phyloP scores from a whole-genome alignment of 2,888 invertebrate species.

The Caenorhabditis sp. region DNA sequence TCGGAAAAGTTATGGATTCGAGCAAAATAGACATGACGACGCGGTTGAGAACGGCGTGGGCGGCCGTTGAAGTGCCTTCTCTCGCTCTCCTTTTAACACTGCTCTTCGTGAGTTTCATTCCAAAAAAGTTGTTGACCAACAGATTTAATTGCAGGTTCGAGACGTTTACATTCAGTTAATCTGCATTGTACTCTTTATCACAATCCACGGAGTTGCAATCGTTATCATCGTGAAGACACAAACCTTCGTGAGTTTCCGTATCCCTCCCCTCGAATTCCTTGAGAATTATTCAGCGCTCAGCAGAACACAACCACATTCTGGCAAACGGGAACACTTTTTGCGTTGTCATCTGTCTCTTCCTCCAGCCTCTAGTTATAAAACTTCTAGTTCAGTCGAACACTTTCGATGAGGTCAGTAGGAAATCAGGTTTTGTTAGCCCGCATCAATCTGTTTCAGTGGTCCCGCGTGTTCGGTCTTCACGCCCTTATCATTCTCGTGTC shows the following conservation, averaged over 20 bases:
- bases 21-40: slow-evolving; percentile 48
- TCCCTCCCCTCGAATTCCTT: not conserved
- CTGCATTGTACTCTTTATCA: slow-evolving; percentile 55
- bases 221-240: slow-evolving; percentile 58
- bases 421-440: too few relatives aligned
- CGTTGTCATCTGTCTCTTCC: slow-evolving; percentile 55
- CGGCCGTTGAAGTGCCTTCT: slow-evolving; percentile 30
- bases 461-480: slow-evolving; percentile 38
- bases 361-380: slow-evolving; percentile 50
- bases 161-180: slow-evolving; percentile 31
- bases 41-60: slow-evolving; percentile 38
- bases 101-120: slow-evolving; percentile 51
- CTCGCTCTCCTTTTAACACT: slow-evolving; percentile 19
- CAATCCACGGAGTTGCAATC: slow-evolving; percentile 61
- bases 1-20: slow-evolving; percentile 55
- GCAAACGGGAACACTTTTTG: slow-evolving; percentile 63
- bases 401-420: slow-evolving; percentile 50
- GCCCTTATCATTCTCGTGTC: slow-evolving; percentile 42
- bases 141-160: slow-evolving; percentile 45
- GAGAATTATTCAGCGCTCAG: slow-evolving; percentile 44
- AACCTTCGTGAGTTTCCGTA: slow-evolving; percentile 34
- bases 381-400: slow-evolving; percentile 52
- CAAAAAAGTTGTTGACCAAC: too few relatives aligned
- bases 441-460: slow-evolving; percentile 33
- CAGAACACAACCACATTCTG: slow-evolving; percentile 56